These are phyloP conservation scores for Tupaia tana DNA, from an alignment of 2,113 vertebrate species.

Conservation along the genomic window DNA sequence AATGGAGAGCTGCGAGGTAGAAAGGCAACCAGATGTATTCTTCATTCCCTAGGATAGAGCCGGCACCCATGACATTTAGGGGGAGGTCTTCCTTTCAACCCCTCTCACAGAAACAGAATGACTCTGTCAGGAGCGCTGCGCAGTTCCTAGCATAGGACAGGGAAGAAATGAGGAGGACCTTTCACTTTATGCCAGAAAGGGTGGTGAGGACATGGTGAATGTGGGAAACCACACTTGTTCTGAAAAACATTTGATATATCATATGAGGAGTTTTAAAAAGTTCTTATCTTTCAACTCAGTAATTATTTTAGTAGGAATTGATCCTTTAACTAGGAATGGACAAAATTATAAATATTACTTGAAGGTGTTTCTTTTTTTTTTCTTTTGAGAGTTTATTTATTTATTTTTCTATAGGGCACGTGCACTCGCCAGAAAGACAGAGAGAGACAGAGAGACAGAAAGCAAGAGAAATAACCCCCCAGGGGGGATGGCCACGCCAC, in stretches of 20 bases:
- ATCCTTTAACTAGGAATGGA: background rate
- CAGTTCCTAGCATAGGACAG: background rate
- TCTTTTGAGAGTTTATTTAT: too few relatives aligned
- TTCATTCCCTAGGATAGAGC: background rate
- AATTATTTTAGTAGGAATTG: background rate
- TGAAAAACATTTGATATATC: background rate
- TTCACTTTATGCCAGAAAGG: background rate
- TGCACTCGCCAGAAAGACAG: too few relatives aligned
- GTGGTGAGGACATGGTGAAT: background rate
- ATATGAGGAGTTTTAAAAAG: background rate
- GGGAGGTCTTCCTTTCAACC: background rate
- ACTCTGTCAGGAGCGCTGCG: background rate
- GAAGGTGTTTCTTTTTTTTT: background rate
- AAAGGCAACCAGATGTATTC: background rate
- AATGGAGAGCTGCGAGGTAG: too few relatives aligned
- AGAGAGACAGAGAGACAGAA: too few relatives aligned
- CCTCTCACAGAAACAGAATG: background rate
- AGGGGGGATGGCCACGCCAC: too few relatives aligned
- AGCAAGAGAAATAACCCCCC: too few relatives aligned
- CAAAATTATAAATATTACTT: background rate
- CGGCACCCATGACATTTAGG: background rate
- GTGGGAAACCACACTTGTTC: background rate
- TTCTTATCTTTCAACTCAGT: background rate
- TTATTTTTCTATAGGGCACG: too few relatives aligned
- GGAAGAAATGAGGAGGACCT: background rate